Evolutionary conservation across 2,888 invertebrate species (phyloP), one percentile per base, ranked within the genome.

Genomic region (Plagodis pulveraria): DNA sequence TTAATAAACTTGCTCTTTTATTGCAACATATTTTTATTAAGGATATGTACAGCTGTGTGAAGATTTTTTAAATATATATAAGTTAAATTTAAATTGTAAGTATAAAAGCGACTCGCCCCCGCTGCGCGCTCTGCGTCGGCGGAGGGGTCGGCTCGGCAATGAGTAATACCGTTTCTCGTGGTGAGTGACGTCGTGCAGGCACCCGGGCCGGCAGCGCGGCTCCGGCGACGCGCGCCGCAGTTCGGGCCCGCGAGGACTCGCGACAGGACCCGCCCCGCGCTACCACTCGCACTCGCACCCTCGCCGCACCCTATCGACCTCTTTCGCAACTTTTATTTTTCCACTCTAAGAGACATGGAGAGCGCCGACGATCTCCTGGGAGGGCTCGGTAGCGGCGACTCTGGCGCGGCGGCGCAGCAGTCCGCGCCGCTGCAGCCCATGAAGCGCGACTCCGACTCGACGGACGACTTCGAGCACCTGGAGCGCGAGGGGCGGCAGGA

Each of bases 401-500:
- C 71, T 12, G 53, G 66, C 51, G 38, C 73, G 67, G 56, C 66
- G 61, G 41, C 45, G 11, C 51, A 51, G 45, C 58, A 56, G 44
- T 11, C 61, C 47, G 32, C 60, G 35, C 57, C 64, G 46, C 54
- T 56, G 43, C 53, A 76, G 56, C 69, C 75, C 55, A 80, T 91
- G 76, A 92, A 91, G 74, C 93, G 95, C 63, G 96, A 96, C 69
- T 93, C 94, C 77, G 96, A 96, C 80, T 96, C 96, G 36, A 91
- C 94, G 64, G 96, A 96, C 76, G 96, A 96, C 87, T 96, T 96
- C 81, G 96, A 96, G 83, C 96, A 96, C 83, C 89, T 96, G 68
- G 95, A 95, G 67, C 94, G 94, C 74, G 95, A 95, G 63, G 87
- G 87, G 48, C 82, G 78, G 63, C 87, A 85, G 55, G 89, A 89